A percentile compares a stretch with the other conserved stretches of the same genome.
These are phyloP conservation scores for Myotis daubentonii DNA, from an alignment of 2,797 vertebrate species.

Conservation along the genomic window DNA sequence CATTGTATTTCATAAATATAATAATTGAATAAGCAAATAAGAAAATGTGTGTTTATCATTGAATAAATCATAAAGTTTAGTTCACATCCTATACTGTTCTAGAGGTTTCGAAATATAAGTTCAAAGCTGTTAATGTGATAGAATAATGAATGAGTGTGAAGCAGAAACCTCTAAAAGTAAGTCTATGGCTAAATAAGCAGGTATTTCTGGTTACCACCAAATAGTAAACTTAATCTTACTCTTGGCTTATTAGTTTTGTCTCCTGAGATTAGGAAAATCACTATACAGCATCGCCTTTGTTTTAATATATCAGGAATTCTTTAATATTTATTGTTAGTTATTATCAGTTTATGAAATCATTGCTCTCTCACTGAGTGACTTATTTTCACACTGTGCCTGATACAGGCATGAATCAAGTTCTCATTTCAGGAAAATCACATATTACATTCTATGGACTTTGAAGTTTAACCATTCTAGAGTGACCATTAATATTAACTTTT, in stretches of 20 bases:
- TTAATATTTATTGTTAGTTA: constrained; percentile 19
- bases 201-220: constrained; percentile 7
- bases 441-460: neutral
- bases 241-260: neutral
- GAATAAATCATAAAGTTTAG: constrained; percentile 25
- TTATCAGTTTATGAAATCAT: neutral
- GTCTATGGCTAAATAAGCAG: neutral
- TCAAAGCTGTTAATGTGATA: constrained; percentile 7
- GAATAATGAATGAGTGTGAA: neutral
- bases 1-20: constrained; percentile 27
- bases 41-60: constrained; percentile 34
- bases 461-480: constrained; percentile 35
- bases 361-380: constrained; percentile 23
- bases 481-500: constrained; percentile 46
- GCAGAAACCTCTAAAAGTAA: constrained; percentile 39
- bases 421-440: neutral
- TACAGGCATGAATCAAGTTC: neutral
- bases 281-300: neutral
- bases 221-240: constrained; percentile 50
- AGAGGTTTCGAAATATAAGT: constrained; percentile 40
- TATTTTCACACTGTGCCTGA: constrained; percentile 3
- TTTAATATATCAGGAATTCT: constrained; percentile 35
- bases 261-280: constrained; percentile 42
- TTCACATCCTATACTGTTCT: neutral
- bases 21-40: constrained; percentile 50